These are phyloP conservation scores for Melinopterus prodromus DNA, from an alignment of 2,888 invertebrate species.

Conservation along the genomic window DNA sequence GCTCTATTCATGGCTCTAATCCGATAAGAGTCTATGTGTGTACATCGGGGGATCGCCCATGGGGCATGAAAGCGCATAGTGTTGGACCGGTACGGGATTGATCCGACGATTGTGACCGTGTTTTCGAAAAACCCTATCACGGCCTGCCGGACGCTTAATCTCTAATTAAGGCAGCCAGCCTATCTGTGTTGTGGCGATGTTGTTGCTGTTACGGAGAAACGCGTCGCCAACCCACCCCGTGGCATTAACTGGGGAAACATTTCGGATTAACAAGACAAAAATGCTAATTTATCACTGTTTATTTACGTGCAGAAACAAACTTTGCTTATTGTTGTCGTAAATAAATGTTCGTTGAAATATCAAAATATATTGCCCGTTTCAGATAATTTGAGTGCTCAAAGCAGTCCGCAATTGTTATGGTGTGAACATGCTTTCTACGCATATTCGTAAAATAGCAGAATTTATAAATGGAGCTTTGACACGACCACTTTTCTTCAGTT, in stretches of 20 bases:
- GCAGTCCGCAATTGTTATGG: no score
- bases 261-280: no score
- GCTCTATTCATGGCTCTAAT: not conserved
- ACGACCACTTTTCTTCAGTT: no score
- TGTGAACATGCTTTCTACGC: no score
- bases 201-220: not conserved
- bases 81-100: not conserved
- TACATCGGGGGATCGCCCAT: not conserved
- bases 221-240: not conserved
- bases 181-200: not conserved
- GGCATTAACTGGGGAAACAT: not conserved
- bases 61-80: not conserved
- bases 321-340: not conserved
- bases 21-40: constrained; percentile 4
- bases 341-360: no score
- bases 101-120: not conserved
- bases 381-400: no score
- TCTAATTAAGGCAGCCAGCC: not conserved
- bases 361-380: no score
- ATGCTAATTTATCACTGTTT: not conserved
- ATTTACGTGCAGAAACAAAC: not conserved
- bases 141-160: not conserved
- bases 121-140: constrained; percentile 4
- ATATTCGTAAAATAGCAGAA: no score
- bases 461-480: no score